Evolutionary conservation across 2,888 invertebrate species (phyloP), one percentile per base, ranked within the genome.

Genomic region (Mesopsocus fuscifrons): DNA sequence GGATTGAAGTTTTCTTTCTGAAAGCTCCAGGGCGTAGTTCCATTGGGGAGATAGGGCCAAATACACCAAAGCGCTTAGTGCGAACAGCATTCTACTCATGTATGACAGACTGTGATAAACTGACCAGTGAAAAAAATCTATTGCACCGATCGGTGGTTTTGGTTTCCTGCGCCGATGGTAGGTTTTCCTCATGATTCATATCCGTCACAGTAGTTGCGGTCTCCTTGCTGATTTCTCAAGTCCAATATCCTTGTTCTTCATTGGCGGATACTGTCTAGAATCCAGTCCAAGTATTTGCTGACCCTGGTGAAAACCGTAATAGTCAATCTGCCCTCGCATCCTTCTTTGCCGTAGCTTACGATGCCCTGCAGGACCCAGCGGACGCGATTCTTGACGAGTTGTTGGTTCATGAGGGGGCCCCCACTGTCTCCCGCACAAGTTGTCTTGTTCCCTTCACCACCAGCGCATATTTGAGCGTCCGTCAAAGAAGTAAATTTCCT

Each of bases 301-400:
- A 76, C 70, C 15, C 68, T 69, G 2, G 77, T 75, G 52, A 77
- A 78, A 1, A 80, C 73, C 20, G 74, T 76, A 1, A 78, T 77
- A 57, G 71, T 69, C 0, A 69, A 72, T 13, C 69, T 68, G 50
- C 65, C 64, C 0, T 75, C 79, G 44, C 74, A 77, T 2, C 71
- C 69, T 1, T 68, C 68, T 35, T 66, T 64, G 0, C 79, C 80
- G 44, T 72, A 77, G 17, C 77, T 78, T 0, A 79, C 76, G 2
- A 80, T 61, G 1, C 74, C 80, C 2, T 50, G 32, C 15, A 47
- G 41, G 34, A 34, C 33, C 16, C 30, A 17, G 15, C 16, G 2
- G 30, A 17, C 30, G 11, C 6, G 15, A 13, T 32, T 4, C 16
- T 20, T 13, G 3, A 73, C 64, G 1, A 55, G 54, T 49, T 60